phyloP scores from a whole-genome alignment of 2,113 vertebrate species.

The Oenanthe melanoleuca region DNA sequence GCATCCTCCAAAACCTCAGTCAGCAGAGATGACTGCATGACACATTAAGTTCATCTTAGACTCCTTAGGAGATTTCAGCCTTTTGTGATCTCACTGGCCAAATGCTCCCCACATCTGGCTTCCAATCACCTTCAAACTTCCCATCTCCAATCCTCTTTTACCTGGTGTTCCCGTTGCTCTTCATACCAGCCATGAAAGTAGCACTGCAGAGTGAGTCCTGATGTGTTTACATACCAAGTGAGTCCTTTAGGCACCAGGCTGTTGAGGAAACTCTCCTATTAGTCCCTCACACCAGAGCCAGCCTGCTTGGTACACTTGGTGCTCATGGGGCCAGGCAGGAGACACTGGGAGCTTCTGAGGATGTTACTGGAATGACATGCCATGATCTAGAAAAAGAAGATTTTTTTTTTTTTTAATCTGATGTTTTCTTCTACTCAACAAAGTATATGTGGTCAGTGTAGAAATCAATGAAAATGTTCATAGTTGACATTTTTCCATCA shows the following conservation, averaged over 20 bases:
- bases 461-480: background rate
- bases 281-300: background rate
- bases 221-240: background rate
- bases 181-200: background rate
- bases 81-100: background rate
- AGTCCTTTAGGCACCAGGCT: background rate
- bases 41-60: background rate
- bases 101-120: background rate
- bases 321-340: background rate
- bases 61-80: background rate
- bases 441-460: background rate
- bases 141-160: background rate
- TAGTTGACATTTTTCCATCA: background rate
- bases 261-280: background rate
- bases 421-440: background rate
- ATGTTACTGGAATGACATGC: background rate
- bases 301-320: accelerated
- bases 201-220: background rate
- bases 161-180: background rate
- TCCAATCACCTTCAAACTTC: background rate
- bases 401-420: background rate
- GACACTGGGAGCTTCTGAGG: background rate
- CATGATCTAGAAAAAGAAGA: background rate
- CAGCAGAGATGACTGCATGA: background rate
- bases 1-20: background rate